A percentile compares a stretch with the other conserved stretches of the same genome.
phyloP scores from a whole-genome alignment of 2,888 invertebrate genomes.

The Philereme transversata region DNA sequence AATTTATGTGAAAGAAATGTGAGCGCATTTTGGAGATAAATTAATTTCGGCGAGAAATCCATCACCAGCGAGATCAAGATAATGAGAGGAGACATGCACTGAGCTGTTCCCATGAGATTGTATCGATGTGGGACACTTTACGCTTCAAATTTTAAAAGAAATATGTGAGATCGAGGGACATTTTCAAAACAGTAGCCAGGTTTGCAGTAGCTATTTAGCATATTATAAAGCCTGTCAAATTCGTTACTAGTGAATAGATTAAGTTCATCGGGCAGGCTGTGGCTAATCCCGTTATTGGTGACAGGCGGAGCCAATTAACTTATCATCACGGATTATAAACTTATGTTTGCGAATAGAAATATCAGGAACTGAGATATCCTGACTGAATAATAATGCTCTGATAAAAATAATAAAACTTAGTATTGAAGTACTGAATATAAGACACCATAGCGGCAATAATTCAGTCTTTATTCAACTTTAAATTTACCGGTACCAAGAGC shows the following conservation, averaged over 20 bases:
- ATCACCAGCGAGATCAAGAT: constrained; percentile 36
- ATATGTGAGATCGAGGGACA: constrained; percentile 13
- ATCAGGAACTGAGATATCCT: constrained; percentile 1
- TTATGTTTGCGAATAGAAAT: constrained; percentile 1
- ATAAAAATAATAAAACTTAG: too few species aligned
- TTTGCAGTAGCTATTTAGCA: constrained; percentile 9
- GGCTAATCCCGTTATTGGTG: constrained; percentile 24
- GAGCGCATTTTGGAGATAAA: constrained; percentile 26
- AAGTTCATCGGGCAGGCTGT: constrained; percentile 10
- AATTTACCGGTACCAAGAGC: too few species aligned
- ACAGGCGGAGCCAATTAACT: constrained; percentile 22
- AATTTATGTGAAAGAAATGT: constrained; percentile 27
- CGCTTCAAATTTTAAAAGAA: constrained; percentile 21
- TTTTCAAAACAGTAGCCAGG: constrained; percentile 1
- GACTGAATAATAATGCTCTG: too few species aligned
- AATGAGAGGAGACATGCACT: constrained; percentile 27
- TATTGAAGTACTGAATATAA: too few species aligned
- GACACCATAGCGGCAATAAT: too few species aligned
- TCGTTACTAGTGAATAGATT: constrained; percentile 10
- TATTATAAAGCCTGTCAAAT: constrained; percentile 16
- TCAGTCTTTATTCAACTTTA: too few species aligned
- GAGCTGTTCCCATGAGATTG: constrained; percentile 35
- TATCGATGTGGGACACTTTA: constrained; percentile 33
- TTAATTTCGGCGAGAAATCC: constrained; percentile 32
- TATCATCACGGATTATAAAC: constrained; percentile 13